Conservation (phyloP, 2,797 vertebrate genomes). For the Alcedo atthis region DNA sequence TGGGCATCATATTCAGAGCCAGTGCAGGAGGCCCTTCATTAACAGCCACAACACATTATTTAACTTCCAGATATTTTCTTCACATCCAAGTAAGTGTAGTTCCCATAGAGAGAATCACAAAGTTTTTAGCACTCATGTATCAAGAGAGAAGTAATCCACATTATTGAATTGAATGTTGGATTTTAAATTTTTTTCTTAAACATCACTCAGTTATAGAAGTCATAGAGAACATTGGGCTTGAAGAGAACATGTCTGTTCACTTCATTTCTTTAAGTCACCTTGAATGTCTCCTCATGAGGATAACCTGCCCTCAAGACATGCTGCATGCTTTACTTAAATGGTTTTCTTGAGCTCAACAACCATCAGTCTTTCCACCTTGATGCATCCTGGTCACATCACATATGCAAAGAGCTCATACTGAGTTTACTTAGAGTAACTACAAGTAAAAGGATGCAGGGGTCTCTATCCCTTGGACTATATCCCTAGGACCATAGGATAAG, state of each 20-base stretch:
- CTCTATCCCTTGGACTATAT: neutral
- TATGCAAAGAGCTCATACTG: neutral
- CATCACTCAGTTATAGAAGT: neutral
- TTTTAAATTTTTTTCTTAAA: neutral
- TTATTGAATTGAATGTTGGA: neutral
- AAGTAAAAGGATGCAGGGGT: neutral
- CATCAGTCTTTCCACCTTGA: neutral
- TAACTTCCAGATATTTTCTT: conserved; percentile 38
- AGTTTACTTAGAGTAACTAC: neutral
- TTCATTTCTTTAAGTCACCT: conserved; percentile 36
- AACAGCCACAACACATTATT: conserved; percentile 37
- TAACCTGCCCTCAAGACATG: neutral
- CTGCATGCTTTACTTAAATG: neutral
- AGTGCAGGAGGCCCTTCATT: conserved; percentile 12
- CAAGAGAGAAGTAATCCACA: conserved; percentile 15
- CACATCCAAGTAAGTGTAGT: neutral
- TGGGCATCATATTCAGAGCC: conserved; percentile 80
- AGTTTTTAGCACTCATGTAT: conserved; percentile 24
- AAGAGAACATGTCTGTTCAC: neutral
- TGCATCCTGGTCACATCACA: rapidly evolving
- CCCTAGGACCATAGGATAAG: neutral
- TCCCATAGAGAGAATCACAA: neutral
- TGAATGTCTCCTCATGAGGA: neutral
- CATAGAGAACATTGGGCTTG: neutral
- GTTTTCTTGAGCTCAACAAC: neutral